Base-by-base conservation (phyloP, 2,888 invertebrate species). In the Spicauda simplicius region DNA sequence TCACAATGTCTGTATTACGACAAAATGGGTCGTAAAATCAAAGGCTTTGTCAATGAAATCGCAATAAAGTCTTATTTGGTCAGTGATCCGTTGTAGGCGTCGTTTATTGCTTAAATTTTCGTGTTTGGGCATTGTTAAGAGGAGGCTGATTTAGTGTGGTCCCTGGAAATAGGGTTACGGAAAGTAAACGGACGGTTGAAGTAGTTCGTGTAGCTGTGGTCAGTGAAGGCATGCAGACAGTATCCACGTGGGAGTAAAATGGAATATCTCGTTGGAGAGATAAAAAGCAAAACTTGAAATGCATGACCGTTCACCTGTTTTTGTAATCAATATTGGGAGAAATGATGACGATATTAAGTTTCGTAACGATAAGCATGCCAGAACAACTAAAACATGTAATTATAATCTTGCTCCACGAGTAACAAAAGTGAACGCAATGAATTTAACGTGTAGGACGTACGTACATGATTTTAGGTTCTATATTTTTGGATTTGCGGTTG, bases 1-100 rank as follows among this genome's bases (percentile, higher is more conserved):
- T 45, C 25, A 25, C 73, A 80, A 80, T 73, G 76, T 78, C 80
- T 79, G 75, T 78, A 78, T 83, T 74, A 63, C 50, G 48, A 55
- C 20, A 16, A 16, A 50, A 37, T 10, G 53, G 54, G 55, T 66
- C 74, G 73, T 82, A 79, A 85, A 83, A 81, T 81, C 80, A 81
- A 82, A 81, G 76, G 77, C 83, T 81, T 80, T 69, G 76, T 73
- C 75, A 77, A 80, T 79, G 80, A 80, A 79, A 77, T 70, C 71
- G 73, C 74, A 71, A 72, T 81, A 80, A 82, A 71, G 76, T 72
- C 78, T 55, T 19, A 48, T 66, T 66, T 66, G 66, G 76, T 72
- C 69, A 69, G 70, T 64, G 63, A 70, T 71, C 20, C 20, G 62
- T 69, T 68, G 85, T 82, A 80, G 85, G 84, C 79, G 84, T 72